Base-by-base conservation (phyloP, 2,797 vertebrate species). In the Chiloscyllium punctatum region DNA sequence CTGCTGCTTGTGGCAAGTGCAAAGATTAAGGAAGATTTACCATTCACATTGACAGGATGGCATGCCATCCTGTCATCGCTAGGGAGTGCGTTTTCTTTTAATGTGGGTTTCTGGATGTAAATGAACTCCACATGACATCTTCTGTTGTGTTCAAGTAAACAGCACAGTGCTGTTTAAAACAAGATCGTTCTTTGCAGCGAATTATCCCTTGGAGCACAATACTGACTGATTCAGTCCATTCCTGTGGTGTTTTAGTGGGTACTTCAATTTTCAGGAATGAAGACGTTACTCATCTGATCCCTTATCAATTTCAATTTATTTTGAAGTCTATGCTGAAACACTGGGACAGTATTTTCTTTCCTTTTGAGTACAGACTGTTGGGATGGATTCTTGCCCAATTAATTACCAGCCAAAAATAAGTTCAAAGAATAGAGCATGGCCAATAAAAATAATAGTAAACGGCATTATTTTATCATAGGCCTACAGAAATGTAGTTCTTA, bases 391-490 rank as follows among this genome's bases (percentile, higher is more conserved):
- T 48, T 42, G 92, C 66, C 66, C 92, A 72, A 37, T 94, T 94
- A 94, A 91, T 91, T 91, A 91, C 25, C 88, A 18, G 57, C 88
- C 88, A 91, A 91, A 91, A 91, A 91, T 69, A 94, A 69, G 66
- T 94, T 94, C 91, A 94, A 94, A 94, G 66, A 7, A 91, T 91
- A 1, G n/a, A 91, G 27, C 33, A n/a, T 66, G 4, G 92, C 66
- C 66, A 94, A 69, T 69, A 94, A 69, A 94, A 71, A 94, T 94
- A 71, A 69, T 71, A 94, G 23, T 71, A 69, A 71, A 71, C 25
- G 21, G 92, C 66, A 94, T 68, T 94, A 94, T 94, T 94, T 94
- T 69, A 94, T 72, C 68, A 48, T 94, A 74, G 68, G 23, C 21
- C 37, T 94, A 51, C 91, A 94, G 53, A 94, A 94, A 94, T 68